phyloP scores from a whole-genome alignment of 2,888 invertebrate genomes.

The Heliconius charithonia region DNA sequence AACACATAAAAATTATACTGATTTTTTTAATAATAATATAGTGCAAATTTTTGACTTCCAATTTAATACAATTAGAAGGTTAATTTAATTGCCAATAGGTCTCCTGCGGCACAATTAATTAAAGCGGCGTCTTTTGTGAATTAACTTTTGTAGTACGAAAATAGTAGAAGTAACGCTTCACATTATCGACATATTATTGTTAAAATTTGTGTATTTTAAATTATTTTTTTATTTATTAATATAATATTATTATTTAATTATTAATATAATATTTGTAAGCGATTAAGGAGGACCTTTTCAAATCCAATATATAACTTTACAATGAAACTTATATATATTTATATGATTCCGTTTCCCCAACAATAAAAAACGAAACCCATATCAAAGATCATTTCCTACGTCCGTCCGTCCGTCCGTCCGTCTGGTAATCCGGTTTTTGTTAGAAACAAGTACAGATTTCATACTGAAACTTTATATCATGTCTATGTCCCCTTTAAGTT shows the following conservation, averaged over 20 bases:
- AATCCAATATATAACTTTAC: too few species aligned
- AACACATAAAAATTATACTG: neutral
- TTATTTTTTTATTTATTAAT: neutral
- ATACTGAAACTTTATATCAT: too few species aligned
- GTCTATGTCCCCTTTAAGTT: too few species aligned
- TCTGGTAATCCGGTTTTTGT: too few species aligned
- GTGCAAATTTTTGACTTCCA: neutral
- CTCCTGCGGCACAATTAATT: neutral
- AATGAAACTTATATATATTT: neutral
- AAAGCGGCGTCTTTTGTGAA: neutral
- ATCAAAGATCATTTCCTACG: too few species aligned
- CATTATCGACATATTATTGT: neutral
- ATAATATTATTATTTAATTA: neutral
- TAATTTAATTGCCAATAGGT: conserved; percentile 5
- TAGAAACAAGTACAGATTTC: too few species aligned
- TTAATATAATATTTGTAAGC: too few species aligned
- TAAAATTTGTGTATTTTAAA: neutral
- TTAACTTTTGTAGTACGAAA: neutral
- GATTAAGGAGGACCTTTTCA: too few species aligned
- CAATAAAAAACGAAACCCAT: too few species aligned
- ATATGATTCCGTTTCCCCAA: too few species aligned
- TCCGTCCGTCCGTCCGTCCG: too few species aligned
- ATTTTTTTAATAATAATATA: neutral
- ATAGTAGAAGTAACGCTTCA: neutral
- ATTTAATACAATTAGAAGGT: neutral